phyloP scores from a whole-genome alignment of 2,888 invertebrate species.

The Drosophila engyochracea region DNA sequence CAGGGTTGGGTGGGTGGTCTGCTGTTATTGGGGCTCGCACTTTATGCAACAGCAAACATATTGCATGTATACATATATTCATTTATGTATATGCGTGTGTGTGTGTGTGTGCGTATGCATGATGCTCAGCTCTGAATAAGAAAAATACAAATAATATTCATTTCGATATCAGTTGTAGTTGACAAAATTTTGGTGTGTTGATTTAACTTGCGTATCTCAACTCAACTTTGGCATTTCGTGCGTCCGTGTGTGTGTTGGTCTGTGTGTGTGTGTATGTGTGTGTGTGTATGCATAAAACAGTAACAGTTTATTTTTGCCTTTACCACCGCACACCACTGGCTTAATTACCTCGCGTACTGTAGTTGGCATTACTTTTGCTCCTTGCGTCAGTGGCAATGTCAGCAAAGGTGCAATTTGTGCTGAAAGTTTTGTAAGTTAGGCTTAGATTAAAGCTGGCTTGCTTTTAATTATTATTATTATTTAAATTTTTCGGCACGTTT shows the following conservation, averaged over 20 bases:
- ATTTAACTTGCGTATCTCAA: constrained; percentile 29
- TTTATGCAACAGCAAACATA: constrained; percentile 65
- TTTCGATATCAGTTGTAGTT: constrained; percentile 54
- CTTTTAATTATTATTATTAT: not conserved
- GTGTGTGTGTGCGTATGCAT: constrained; percentile 6
- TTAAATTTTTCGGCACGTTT: not conserved
- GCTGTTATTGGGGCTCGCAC: constrained; percentile 9
- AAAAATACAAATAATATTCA: constrained; percentile 34
- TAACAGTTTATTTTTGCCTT: not conserved
- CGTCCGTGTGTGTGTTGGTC: not conserved
- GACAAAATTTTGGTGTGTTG: constrained; percentile 15
- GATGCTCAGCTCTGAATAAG: constrained; percentile 17
- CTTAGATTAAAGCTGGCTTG: not conserved
- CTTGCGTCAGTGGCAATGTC: constrained; percentile 43
- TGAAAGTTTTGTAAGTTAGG: constrained; percentile 7
- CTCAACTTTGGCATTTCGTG: constrained; percentile 71
- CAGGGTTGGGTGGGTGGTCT: not conserved
- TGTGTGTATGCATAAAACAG: not conserved
- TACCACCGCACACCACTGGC: not conserved
- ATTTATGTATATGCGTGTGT: constrained; percentile 3
- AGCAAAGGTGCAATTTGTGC: constrained; percentile 8
- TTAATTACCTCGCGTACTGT: constrained; percentile 11
- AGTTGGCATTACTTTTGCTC: not conserved
- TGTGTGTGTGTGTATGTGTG: not conserved
- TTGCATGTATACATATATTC: constrained; percentile 16